Percentiles rank a stretch among this genome's conserved stretches.
These are phyloP conservation scores for Zophobas atratus DNA, from an alignment of 1,140 invertebrate genomes.

Conservation along the genomic window DNA sequence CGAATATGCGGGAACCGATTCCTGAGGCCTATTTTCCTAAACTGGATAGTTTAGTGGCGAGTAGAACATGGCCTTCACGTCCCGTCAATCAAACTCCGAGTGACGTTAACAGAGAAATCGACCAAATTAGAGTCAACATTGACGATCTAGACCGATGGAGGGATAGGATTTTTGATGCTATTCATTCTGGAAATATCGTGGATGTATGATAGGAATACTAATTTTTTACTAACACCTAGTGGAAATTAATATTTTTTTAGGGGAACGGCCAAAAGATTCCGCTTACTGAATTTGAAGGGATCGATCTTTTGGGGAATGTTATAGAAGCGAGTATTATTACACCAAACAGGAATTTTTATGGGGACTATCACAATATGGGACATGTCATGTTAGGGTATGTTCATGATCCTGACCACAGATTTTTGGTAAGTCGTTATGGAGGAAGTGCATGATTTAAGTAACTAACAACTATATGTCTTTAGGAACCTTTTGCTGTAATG, in stretches of 20 bases:
- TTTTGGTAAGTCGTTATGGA: neutral
- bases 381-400: constrained; percentile 75
- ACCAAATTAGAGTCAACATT: constrained; percentile 77
- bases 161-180: constrained; percentile 73
- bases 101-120: constrained; percentile 77
- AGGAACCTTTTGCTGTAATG: constrained; percentile 78
- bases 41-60: constrained; percentile 76
- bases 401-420: constrained; percentile 68
- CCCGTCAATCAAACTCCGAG: constrained; percentile 69
- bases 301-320: constrained; percentile 84
- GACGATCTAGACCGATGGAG: constrained; percentile 80
- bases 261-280: constrained; percentile 68
- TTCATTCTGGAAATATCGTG: constrained; percentile 75
- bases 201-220: constrained; percentile 61
- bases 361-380: constrained; percentile 81
- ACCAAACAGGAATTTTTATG: constrained; percentile 77
- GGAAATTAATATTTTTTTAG: constrained; percentile 20
- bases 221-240: too few species aligned
- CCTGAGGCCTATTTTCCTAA: constrained; percentile 80
- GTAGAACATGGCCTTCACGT: constrained; percentile 75
- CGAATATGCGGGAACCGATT: constrained; percentile 75
- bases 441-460: neutral
- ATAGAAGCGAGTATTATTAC: constrained; percentile 79
- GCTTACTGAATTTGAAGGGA: constrained; percentile 78
- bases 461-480: constrained; percentile 46